Evolutionary conservation across 2,888 invertebrate genomes (phyloP), one percentile per base, ranked within the genome.

Genomic region (Trissoscelio sp.): DNA sequence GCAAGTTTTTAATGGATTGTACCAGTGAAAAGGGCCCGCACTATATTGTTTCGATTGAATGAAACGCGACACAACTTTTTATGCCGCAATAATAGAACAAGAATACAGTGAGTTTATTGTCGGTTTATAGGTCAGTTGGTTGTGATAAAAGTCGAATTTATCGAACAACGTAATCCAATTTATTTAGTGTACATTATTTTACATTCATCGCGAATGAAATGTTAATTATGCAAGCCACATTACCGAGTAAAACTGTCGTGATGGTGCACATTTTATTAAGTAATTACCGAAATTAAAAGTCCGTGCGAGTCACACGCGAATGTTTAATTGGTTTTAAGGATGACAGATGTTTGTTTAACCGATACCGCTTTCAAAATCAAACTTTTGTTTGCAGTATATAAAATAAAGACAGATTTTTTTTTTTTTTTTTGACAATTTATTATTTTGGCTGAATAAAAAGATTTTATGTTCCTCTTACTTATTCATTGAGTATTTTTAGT

Each of bases 91-190:
- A 14, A 39, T 37, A 22, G 48, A 48, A 34, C n/a, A n/a, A n/a
- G n/a, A n/a, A n/a, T 22, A 39, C 22, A 22, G 34, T 11, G 31
- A 24, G 11, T 62, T 28, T 31, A 22, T 18, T 53, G 28, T 18
- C 24, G 28, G 51, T 48, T 48, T 64, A 48, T 64, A 48, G 64
- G 64, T 64, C 64, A 64, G 39, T 22, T 64, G 18, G 62, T 31
- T 62, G 18, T n/a, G 64, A 64, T 48, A 14, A n/a, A 28, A 4
- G 39, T 16, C 11, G 5, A 42, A 58, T 42, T 42, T 53, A 53
- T 53, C 51, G 28, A 53, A 11, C 11, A 11, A 34, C 5, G 34
- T 34, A 11, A 34, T 34, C 42, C 42, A 42, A 42, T 42, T 42
- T 14, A 42, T 16, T 42, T 14, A 14, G 16, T n/a, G n/a, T n/a